These are phyloP conservation scores for Salmo trutta DNA, from an alignment of 2,797 vertebrate genomes.

Conservation along the genomic window DNA sequence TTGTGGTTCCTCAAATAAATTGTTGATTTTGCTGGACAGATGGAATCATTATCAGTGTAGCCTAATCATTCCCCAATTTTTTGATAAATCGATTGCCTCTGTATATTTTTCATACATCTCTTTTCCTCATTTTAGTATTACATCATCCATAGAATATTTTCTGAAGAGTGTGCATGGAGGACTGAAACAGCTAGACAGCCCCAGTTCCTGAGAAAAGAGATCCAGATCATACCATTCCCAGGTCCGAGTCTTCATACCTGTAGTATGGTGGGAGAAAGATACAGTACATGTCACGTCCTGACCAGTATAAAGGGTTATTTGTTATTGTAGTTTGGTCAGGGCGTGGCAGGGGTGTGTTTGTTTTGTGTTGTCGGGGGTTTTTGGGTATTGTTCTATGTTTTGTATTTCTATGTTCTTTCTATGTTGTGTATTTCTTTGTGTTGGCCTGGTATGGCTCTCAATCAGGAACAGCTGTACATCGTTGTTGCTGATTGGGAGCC, in stretches of 20 bases:
- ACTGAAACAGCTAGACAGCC: background rate
- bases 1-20: background rate
- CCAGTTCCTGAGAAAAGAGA: conserved; percentile 11
- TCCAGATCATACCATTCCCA: background rate
- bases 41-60: background rate
- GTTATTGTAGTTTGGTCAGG: too few species aligned
- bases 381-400: too few species aligned
- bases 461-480: too few species aligned
- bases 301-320: too few species aligned
- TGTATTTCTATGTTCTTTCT: too few species aligned
- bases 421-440: too few species aligned
- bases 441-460: too few species aligned
- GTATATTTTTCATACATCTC: background rate
- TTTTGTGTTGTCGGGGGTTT: too few species aligned
- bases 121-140: background rate
- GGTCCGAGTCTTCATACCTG: background rate
- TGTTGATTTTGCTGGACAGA: background rate
- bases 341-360: too few species aligned
- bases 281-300: too few species aligned
- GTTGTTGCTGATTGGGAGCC: too few species aligned
- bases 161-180: background rate
- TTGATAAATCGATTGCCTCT: background rate
- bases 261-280: too few species aligned
- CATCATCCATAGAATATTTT: background rate
- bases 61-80: background rate